Evolutionary conservation across 2,797 vertebrate species (phyloP).

Genomic region (Dicrostonyx torquatus): DNA sequence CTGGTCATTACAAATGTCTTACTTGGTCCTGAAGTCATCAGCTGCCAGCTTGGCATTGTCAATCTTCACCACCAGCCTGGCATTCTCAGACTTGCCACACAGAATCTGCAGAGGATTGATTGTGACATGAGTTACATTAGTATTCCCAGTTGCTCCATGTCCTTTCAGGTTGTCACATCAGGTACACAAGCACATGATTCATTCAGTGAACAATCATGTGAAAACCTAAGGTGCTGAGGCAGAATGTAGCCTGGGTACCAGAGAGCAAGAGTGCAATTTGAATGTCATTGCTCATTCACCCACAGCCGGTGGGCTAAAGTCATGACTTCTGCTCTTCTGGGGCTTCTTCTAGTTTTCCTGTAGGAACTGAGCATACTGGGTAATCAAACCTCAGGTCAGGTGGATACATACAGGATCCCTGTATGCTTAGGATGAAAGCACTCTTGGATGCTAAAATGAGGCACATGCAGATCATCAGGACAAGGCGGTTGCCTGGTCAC

Average conservation of each 20-base stretch:
- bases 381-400: background rate
- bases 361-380: background rate
- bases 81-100: slow-evolving; percentile 62
- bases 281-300: too few relatives aligned
- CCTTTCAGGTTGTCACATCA: background rate
- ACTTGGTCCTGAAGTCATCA: slow-evolving; percentile 91
- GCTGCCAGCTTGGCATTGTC: slow-evolving; percentile 83
- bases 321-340: background rate
- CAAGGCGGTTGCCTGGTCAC: background rate
- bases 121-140: background rate
- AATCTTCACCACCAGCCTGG: background rate
- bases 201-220: background rate
- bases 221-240: background rate
- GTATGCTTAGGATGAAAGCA: background rate
- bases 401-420: background rate
- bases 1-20: slow-evolving; percentile 55
- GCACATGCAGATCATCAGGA: background rate
- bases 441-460: background rate
- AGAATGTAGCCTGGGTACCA: background rate
- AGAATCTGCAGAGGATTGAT: background rate
- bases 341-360: background rate
- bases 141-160: background rate
- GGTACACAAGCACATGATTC: background rate
- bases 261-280: background rate
- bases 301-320: too few relatives aligned